Conservation (phyloP, 2,888 invertebrate genomes). For the Camponotus fellah region DNA sequence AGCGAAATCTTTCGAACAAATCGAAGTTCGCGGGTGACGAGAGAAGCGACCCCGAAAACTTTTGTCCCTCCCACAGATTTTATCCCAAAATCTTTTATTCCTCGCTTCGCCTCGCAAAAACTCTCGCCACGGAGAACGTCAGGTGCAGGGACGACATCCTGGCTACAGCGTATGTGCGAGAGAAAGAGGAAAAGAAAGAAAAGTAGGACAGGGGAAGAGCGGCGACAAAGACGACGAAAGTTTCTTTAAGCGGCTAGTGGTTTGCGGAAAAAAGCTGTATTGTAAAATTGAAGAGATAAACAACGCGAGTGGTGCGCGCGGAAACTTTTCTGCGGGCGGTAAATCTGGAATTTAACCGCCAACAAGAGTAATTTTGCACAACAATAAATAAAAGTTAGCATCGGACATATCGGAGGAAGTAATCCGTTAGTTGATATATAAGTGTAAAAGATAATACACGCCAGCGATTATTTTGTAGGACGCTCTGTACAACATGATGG, state of each 20-base stretch:
- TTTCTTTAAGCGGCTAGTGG: conserved; percentile 66
- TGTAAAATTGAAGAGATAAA: conserved; percentile 49
- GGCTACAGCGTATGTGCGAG: conserved; percentile 61
- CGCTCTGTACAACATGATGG: conserved; percentile 1
- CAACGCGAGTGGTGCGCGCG: conserved; percentile 19
- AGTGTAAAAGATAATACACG: neutral
- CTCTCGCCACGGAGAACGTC: conserved; percentile 63
- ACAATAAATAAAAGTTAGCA: conserved; percentile 28
- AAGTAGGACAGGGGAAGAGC: neutral
- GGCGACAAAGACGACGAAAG: conserved; percentile 67
- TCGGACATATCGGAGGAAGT: conserved; percentile 5
- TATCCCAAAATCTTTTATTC: conserved; percentile 75
- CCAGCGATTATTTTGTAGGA: neutral
- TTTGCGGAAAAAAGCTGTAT: conserved; percentile 50
- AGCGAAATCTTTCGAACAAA: conserved; percentile 50
- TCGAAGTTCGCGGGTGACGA: conserved; percentile 42
- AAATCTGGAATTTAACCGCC: conserved; percentile 28
- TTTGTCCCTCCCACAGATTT: conserved; percentile 65
- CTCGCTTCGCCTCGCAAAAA: conserved; percentile 68
- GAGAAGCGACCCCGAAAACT: conserved; percentile 63
- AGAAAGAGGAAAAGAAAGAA: conserved; percentile 32
- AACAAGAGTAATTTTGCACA: conserved; percentile 9
- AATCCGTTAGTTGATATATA: conserved; percentile 5
- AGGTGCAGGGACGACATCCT: conserved; percentile 67
- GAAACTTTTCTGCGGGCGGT: conserved; percentile 21